Evolutionary conservation across 2,888 invertebrate species (phyloP), one percentile per base, ranked within the genome.

Genomic region (Venusia cambrica): DNA sequence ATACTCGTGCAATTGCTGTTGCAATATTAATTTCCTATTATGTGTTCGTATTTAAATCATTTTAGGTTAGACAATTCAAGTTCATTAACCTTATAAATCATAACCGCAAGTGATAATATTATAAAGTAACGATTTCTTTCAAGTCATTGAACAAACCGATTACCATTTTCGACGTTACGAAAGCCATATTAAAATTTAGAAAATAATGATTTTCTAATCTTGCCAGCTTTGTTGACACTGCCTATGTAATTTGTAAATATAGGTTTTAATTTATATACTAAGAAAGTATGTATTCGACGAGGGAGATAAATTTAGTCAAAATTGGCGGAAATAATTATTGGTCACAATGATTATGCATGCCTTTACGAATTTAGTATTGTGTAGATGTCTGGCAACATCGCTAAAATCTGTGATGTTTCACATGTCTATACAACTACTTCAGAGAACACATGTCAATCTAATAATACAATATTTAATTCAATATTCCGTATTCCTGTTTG

Each of bases 151-250:
- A 29, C 38, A 28, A 41, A 37, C 45, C 44, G 44, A 71, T 73
- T 71, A 70, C 73, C 71, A 72, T 68, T 73, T 72, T 68, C 65
- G 64, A 63, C 65, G 65, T 72, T 64, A 74, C 73, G 70, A 72
- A 74, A 84, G 87, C 85, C 87, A 87, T 87, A 85, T 83, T 83
- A 75, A 76, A 78, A 77, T 73, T 83, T 85, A 84, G 83, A 78
- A 73, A 76, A 73, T 67, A n/a, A 63, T 62, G 36, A 55, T 75
- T 78, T 79, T 78, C 76, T 76, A 70, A 80, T 87, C 87, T 87
- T 87, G 87, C 87, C 87, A 87, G 84, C 76, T 80, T 78, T 52
- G 75, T 78, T 73, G 72, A 75, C 80, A 83, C 83, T 84, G 84
- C 81, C 81, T 76, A 73, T 41, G 59, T 68, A 60, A 62, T 66